These are phyloP conservation scores for Alloplasta piceator DNA, from an alignment of 2,888 invertebrate genomes.

Conservation along the genomic window DNA sequence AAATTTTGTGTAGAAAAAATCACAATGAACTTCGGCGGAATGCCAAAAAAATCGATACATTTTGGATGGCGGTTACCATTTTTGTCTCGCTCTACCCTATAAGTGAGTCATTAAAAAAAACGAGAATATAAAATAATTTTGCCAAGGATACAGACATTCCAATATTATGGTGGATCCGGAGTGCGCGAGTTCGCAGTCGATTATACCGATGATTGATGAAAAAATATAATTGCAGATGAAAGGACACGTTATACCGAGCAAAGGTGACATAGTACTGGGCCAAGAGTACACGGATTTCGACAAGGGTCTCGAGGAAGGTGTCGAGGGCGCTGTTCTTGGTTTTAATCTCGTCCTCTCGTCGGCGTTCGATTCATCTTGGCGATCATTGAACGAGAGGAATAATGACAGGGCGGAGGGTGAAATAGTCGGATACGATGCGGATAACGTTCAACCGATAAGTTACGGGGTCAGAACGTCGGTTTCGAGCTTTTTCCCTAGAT, in stretches of 20 bases:
- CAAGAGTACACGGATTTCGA: constrained; percentile 89
- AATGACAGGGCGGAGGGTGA: not conserved
- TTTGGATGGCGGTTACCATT: too few species aligned
- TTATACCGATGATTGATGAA: too few species aligned
- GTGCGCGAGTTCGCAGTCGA: too few species aligned
- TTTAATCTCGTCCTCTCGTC: constrained; percentile 87
- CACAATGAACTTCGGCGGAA: too few species aligned
- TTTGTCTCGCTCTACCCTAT: too few species aligned
- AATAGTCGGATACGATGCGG: not conserved
- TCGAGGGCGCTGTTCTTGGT: constrained; percentile 88
- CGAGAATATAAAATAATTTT: too few species aligned
- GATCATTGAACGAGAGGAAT: constrained; percentile 58
- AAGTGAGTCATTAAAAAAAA: too few species aligned
- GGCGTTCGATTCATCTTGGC: constrained; percentile 82
- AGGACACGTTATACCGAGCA: constrained; percentile 85
- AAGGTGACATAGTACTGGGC: constrained; percentile 88
- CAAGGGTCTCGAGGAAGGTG: constrained; percentile 87
- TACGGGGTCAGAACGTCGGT: constrained; percentile 8
- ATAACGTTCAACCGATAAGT: constrained; percentile 1
- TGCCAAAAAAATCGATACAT: too few species aligned
- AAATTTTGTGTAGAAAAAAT: too few species aligned
- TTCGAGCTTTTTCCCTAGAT: not conserved
- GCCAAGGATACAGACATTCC: too few species aligned
- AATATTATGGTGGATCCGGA: too few species aligned
- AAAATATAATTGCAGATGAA: constrained; percentile 84